Percentiles rank a stretch among this genome's conserved stretches.
These are phyloP conservation scores for Amaurobius ferox DNA, from an alignment of 2,888 invertebrate species.

Conservation along the genomic window DNA sequence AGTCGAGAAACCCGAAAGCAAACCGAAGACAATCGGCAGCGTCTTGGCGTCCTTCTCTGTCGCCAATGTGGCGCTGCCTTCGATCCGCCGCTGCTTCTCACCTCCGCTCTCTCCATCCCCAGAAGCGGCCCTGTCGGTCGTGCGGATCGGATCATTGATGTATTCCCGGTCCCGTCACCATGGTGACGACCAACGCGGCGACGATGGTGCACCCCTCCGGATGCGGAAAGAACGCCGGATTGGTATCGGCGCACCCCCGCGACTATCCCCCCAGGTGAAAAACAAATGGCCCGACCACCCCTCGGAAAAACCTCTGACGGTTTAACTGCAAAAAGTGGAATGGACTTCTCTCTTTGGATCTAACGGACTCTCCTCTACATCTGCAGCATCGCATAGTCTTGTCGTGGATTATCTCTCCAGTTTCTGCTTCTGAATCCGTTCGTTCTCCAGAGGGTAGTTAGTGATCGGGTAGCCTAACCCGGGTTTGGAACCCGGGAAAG, in stretches of 20 bases:
- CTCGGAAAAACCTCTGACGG: not conserved
- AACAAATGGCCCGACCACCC: not conserved
- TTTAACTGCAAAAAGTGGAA: not conserved
- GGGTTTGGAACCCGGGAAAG: slow-evolving; percentile 1
- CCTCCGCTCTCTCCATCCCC: slow-evolving; percentile 14
- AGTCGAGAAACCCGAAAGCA: not conserved
- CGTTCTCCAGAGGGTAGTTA: too few species aligned
- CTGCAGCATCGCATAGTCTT: not conserved
- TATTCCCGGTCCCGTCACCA: slow-evolving; percentile 46
- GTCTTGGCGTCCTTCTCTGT: slow-evolving; percentile 41
- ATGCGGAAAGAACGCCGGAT: slow-evolving; percentile 9
- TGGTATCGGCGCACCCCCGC: slow-evolving; percentile 12
- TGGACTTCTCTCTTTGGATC: not conserved
- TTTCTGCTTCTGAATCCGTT: too few species aligned
- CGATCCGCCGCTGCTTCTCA: slow-evolving; percentile 34
- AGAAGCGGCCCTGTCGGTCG: slow-evolving; percentile 66
- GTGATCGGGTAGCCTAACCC: not conserved
- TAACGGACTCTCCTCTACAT: not conserved
- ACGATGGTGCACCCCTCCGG: slow-evolving; percentile 39
- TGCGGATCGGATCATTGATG: slow-evolving; percentile 42
- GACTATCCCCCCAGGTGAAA: slow-evolving; percentile 9
- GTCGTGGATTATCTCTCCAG: too few species aligned
- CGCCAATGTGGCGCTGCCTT: slow-evolving; percentile 53
- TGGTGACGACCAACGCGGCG: slow-evolving; percentile 66
- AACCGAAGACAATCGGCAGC: not conserved